Base-by-base conservation (phyloP, 2,888 invertebrate species). In the Dicranocentrus wangi region DNA sequence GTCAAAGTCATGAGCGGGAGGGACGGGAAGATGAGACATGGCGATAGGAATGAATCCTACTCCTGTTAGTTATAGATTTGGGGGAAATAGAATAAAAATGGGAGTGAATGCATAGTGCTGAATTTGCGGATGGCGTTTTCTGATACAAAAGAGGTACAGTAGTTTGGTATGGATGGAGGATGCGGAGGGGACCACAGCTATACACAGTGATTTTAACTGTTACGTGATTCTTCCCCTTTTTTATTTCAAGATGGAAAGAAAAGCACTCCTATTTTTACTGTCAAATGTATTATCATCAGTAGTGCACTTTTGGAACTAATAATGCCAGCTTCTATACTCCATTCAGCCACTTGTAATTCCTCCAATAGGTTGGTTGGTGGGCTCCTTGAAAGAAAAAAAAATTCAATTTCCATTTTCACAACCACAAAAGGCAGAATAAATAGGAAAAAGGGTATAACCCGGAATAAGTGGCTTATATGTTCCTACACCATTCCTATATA, bases 401-500 rank as follows among this genome's bases (percentile, higher is more conserved):
- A 68, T 69, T 76, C 76, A 76, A 76, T 76, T 76, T 76, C 76
- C 68, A 76, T 69, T 76, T 39, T 76, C 69, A 69, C 47, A 27
- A 53, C 47, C 71, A 73, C 63, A 75, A 76, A 76, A 76, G 51
- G 43, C 19, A 27, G 21, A 70, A 55, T 15, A 32, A 23, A 42
- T 21, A 58, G 28, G 27, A 53, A 53, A 69, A 32, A 28, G 25
- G 27, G 15, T 55, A 28, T 32, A 32, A 10, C 23, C 39, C 23
- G 51, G 17, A 61, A 53, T 65, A 73, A 73, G 73, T 73, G 55
- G 73, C 73, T 73, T 73, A 63, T 28, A 10, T 60, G 47, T 43
- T 8, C 47, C 66, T 51, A 66, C n/a, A n/a, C n/a, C n/a, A n/a
- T n/a, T n/a, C n/a, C n/a, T n/a, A n/a, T n/a, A n/a, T n/a, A n/a